Evolutionary conservation across 2,113 vertebrate genomes (phyloP), one percentile per base, ranked within the genome.

Genomic region (Hypomesus transpacificus): DNA sequence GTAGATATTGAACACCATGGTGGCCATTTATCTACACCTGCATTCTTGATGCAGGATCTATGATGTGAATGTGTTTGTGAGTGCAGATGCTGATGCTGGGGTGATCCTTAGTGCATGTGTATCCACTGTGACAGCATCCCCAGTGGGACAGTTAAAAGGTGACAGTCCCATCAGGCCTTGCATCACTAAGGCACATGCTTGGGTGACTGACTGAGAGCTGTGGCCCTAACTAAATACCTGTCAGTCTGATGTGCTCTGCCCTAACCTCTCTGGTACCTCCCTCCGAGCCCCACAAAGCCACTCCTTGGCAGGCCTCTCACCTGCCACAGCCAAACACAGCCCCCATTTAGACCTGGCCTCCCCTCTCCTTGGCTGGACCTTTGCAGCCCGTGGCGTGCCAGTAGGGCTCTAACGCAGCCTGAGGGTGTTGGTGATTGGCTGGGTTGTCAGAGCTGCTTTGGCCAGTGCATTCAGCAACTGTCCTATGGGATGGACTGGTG

Each of bases 221-320:
- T 74, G 80, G 73, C 80, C 81, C 83, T 81, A 80, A 71, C 85
- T 88, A 85, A 89, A 88, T 83, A 87, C 84, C 87, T 86, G 87
- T 85, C 85, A 83, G 72, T 80, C 82, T 76, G 69, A 84, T 75
- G 70, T 67, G 57, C 63, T 81, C 84, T 79, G 84, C 80, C 70
- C 78, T 87, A 87, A 89, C 84, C 88, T 81, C 79, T 69, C 77
- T 80, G 80, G 84, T 84, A 74, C 85, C 80, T 84, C 85, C 75
- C 83, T 82, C 70, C 69, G 83, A 83, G 82, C n/a, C 22, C 72
- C 84, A 26, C 83, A 77, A 73, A 0, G 21, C 75, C 74, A 73
- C 82, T 77, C 84, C 85, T 84, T 86, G 86, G 85, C 84, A 87
- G 84, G 77, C 77, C 76, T 28, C 31, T 74, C 69, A 51, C 67